phyloP scores from a whole-genome alignment of 1,140 invertebrate genomes.

The Tetramorium simillimum region DNA sequence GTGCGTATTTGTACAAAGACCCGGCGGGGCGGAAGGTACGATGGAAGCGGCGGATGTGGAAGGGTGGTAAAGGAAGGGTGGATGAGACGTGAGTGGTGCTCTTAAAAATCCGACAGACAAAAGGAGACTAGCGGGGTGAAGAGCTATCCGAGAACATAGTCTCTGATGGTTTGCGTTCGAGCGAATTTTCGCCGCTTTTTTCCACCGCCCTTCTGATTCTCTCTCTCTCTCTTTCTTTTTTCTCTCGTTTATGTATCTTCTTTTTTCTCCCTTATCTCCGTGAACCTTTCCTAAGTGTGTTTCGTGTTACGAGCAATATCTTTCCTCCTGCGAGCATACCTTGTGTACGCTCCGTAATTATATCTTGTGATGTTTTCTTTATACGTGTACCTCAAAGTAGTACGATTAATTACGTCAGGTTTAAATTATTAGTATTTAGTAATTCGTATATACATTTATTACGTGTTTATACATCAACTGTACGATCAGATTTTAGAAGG shows the following conservation, averaged over 20 bases:
- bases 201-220: not conserved
- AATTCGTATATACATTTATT: not conserved
- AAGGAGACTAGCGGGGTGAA: slow-evolving; percentile 63
- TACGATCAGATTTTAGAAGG: not conserved
- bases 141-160: slow-evolving; percentile 47
- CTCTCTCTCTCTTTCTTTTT: not conserved
- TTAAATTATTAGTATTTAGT: not conserved
- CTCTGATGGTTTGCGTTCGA: slow-evolving; percentile 58
- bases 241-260: not conserved
- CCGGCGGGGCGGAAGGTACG: not conserved
- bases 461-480: not conserved
- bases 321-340: not conserved
- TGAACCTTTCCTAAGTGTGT: not conserved
- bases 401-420: not conserved
- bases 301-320: slow-evolving; percentile 46
- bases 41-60: slow-evolving; percentile 13
- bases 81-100: slow-evolving; percentile 66
- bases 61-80: slow-evolving; percentile 33
- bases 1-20: slow-evolving; percentile 29
- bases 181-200: slow-evolving; percentile 50
- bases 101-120: slow-evolving; percentile 73
- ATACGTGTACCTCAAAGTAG: not conserved
- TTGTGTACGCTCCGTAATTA: not conserved
- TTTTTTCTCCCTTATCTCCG: slow-evolving; percentile 5
- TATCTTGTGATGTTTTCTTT: not conserved